A percentile compares a stretch with the other conserved stretches of the same genome.
These are phyloP conservation scores for Synergus gifuensis DNA, from an alignment of 2,888 invertebrate species.

Conservation along the genomic window DNA sequence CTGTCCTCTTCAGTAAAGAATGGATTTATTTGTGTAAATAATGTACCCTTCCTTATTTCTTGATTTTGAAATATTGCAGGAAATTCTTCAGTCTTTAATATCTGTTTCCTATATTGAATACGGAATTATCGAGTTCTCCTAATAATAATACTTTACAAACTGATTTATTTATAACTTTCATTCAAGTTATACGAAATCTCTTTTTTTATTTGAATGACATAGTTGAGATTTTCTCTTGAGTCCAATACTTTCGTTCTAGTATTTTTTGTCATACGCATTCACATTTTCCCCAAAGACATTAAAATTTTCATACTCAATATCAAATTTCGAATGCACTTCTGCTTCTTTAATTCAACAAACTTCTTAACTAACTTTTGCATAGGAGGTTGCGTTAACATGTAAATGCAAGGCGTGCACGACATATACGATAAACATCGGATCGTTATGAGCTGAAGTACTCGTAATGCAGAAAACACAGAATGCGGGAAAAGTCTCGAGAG, in stretches of 20 bases:
- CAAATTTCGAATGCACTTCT: background rate
- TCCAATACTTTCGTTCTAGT: background rate
- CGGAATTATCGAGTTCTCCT: too few relatives aligned
- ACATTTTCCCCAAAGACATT: background rate
- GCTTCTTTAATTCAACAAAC: background rate
- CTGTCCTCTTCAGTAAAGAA: background rate
- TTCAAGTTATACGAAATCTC: too few relatives aligned
- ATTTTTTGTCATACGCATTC: background rate
- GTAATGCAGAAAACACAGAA: constrained; percentile 37
- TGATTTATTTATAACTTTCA: too few relatives aligned
- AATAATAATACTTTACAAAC: too few relatives aligned
- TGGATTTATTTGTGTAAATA: background rate
- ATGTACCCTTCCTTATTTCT: background rate
- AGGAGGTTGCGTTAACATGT: constrained; percentile 35
- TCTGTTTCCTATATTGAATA: too few relatives aligned
- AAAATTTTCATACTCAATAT: background rate
- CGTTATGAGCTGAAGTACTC: constrained; percentile 33
- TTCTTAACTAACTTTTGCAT: constrained; percentile 14
- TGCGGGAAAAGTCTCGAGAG: constrained; percentile 31
- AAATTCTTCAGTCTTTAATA: too few relatives aligned
- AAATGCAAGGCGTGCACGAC: constrained; percentile 38
- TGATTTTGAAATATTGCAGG: background rate
- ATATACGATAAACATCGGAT: constrained; percentile 33
- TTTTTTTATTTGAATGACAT: too few relatives aligned
- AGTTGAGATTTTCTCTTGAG: background rate